Conservation (phyloP, 2,888 invertebrate species). For the Dugesia japonica region DNA sequence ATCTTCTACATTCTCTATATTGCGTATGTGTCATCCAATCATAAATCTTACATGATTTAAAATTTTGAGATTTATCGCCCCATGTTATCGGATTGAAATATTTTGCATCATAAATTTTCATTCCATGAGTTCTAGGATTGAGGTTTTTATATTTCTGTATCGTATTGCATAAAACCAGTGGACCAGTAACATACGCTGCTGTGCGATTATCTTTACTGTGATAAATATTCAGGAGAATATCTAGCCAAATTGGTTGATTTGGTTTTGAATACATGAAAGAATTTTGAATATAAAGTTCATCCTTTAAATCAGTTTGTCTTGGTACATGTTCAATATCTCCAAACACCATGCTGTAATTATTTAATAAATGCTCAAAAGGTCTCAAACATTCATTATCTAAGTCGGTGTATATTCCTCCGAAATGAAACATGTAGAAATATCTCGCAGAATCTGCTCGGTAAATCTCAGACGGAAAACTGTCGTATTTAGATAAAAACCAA, state of each 20-base stretch:
- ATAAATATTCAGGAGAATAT: background rate
- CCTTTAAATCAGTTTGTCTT: background rate
- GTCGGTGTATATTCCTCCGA: slow-evolving; percentile 2
- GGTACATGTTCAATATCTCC: background rate
- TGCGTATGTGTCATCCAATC: background rate
- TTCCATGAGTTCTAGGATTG: background rate
- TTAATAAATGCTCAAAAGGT: background rate
- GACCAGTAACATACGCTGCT: background rate
- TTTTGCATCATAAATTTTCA: background rate
- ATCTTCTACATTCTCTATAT: background rate
- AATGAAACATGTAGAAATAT: background rate
- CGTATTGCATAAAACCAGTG: background rate
- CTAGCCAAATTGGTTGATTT: background rate
- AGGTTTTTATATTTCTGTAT: background rate
- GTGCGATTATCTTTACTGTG: background rate
- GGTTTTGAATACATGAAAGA: slow-evolving; percentile 11
- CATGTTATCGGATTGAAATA: background rate
- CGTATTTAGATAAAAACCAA: background rate
- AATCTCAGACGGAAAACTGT: slow-evolving; percentile 10
- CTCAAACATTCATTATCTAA: slow-evolving; percentile 16
- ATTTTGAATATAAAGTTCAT: background rate
- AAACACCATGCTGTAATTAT: background rate
- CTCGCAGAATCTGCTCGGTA: background rate
- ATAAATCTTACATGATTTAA: background rate
- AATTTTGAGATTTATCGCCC: background rate